phyloP scores from a whole-genome alignment of 2,797 vertebrate species.

The Sebastolobus altivelis region DNA sequence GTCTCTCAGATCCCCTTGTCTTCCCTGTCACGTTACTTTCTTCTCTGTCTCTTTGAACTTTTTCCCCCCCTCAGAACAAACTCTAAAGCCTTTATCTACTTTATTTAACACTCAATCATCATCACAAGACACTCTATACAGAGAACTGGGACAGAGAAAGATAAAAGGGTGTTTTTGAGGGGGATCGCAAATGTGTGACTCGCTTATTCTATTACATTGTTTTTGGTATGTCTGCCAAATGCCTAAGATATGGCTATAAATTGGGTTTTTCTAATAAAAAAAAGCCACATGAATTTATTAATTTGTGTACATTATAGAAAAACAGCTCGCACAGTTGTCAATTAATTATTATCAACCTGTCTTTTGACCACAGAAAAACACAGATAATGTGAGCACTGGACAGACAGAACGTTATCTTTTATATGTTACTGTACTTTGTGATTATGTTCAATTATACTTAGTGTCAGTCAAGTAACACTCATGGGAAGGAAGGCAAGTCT shows the following conservation, averaged over 20 bases:
- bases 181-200: neutral
- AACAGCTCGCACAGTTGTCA: neutral
- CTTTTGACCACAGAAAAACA: neutral
- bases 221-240: neutral
- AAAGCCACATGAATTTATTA: neutral
- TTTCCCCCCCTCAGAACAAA: neutral
- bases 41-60: conserved; percentile 3
- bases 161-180: neutral
- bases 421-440: neutral
- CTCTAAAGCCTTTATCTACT: conserved; percentile 14
- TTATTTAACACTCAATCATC: conserved; percentile 17
- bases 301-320: neutral
- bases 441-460: conserved; percentile 10
- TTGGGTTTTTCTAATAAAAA: neutral
- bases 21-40: conserved; percentile 29
- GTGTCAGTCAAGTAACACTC: conserved; percentile 10
- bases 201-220: neutral
- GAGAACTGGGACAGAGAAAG: neutral
- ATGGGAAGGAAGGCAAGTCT: neutral
- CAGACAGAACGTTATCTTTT: neutral
- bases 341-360: neutral
- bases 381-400: neutral
- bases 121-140: neutral
- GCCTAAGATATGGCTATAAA: neutral
- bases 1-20: conserved; percentile 27